Evolutionary conservation across 2,113 vertebrate species (phyloP), one percentile per base, ranked within the genome.

Genomic region (Nestor notabilis): DNA sequence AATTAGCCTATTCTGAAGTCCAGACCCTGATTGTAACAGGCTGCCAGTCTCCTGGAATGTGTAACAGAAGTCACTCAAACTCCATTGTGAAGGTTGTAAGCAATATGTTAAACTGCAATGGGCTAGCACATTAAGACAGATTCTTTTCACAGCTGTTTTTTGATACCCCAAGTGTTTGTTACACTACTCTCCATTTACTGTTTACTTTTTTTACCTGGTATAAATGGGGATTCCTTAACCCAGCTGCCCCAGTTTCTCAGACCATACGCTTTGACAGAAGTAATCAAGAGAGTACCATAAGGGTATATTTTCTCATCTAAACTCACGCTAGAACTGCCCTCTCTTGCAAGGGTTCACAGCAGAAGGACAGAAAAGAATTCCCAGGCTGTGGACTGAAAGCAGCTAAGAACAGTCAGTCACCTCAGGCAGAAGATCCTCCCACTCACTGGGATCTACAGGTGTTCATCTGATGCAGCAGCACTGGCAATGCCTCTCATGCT

Each of bases 91-190:
- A 96, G 97, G 98, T 98, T 99, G 98, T 99, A 99, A 98, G 98
- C 98, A 99, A 99, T 98, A 99, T 98, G 98, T 98, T 98, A 98
- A 98, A 98, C 98, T 98, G 98, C 98, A 98, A 97, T 97, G 97
- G 98, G 97, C 98, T 98, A 98, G 98, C 98, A 98, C 98, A 98
- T 96, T 97, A 98, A 98, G 98, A 99, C 97, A 98, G 91, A 98
- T 98, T 98, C 96, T 91, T 98, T 98, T 98, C 98, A 98, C 98
- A 97, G 98, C 28, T 98, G 98, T 97, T 97, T 98, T 98, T 98
- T 98, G 98, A 99, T 98, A 98, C 98, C 96, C 44, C 94, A 94
- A 98, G 98, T 98, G 97, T 98, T 98, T 98, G 98, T 98, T 99
- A 99, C 98, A 98, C 95, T 97, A 95, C 97, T 98, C 98, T 98